Percentiles rank a stretch among this genome's conserved stretches.
Evolutionary conservation across 2,888 invertebrate species (phyloP).

Genomic region (Campaea margaritaria): DNA sequence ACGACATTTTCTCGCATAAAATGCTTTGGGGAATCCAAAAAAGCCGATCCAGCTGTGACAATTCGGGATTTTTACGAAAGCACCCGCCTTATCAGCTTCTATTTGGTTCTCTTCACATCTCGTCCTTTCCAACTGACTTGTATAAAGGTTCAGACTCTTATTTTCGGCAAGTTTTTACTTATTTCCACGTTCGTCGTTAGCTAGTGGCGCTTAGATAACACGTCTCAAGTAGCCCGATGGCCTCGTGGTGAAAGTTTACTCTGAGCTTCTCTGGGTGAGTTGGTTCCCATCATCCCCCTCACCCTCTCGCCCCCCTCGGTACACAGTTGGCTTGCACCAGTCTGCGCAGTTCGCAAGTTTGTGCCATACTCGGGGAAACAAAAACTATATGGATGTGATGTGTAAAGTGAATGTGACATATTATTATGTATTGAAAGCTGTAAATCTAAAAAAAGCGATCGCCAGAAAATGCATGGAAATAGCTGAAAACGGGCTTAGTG

Average conservation of each 20-base stretch:
- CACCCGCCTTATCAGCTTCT: slow-evolving; percentile 11
- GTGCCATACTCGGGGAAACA: slow-evolving; percentile 52
- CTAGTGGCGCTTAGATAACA: slow-evolving; percentile 61
- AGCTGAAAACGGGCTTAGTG: no score
- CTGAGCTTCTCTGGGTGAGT: slow-evolving; percentile 41
- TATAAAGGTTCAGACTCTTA: not conserved
- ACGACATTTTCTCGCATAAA: slow-evolving; percentile 23
- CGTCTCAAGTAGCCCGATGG: slow-evolving; percentile 67
- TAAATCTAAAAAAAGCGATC: no score
- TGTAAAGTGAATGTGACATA: slow-evolving; percentile 3
- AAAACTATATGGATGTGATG: slow-evolving; percentile 51
- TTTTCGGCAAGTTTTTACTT: not conserved
- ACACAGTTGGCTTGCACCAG: slow-evolving; percentile 45
- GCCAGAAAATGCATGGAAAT: no score
- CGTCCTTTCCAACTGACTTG: not conserved
- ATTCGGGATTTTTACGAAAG: slow-evolving; percentile 16
- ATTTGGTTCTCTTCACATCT: slow-evolving; percentile 24
- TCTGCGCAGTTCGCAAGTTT: slow-evolving; percentile 67
- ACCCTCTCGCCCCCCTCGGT: slow-evolving; percentile 11
- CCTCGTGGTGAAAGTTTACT: slow-evolving; percentile 68
- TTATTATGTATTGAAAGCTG: not conserved
- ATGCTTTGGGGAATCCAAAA: slow-evolving; percentile 26
- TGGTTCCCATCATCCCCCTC: slow-evolving; percentile 34
- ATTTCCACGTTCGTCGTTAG: slow-evolving; percentile 7
- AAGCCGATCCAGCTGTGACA: slow-evolving; percentile 31